Conservation (phyloP, 2,888 invertebrate species). For the Drosophila rellima region DNA sequence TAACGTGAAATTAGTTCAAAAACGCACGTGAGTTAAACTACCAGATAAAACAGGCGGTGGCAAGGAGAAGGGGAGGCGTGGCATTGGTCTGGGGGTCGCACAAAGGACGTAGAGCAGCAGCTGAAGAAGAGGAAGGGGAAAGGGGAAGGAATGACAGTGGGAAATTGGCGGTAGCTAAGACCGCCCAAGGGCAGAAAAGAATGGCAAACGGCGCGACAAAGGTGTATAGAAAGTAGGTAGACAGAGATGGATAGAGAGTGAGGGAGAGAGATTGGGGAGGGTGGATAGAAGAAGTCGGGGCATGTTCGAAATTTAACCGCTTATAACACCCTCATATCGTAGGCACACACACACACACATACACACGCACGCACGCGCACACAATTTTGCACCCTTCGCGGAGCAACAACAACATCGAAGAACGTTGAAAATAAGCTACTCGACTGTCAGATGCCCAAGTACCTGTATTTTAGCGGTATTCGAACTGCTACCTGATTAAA, state of each 20-base stretch:
- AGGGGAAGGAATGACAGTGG: constrained; percentile 30
- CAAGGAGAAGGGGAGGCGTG: constrained; percentile 26
- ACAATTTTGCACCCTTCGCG: constrained; percentile 48
- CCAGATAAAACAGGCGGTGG: not conserved
- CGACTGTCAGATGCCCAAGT: not conserved
- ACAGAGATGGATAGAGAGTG: not conserved
- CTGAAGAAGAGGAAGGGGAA: not conserved
- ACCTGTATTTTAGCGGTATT: too few species aligned
- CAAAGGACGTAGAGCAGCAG: constrained; percentile 66
- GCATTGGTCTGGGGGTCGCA: constrained; percentile 65
- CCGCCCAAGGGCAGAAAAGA: constrained; percentile 51
- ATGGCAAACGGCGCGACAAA: constrained; percentile 22
- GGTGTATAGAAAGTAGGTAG: constrained; percentile 14
- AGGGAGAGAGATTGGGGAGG: not conserved
- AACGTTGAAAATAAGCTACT: not conserved
- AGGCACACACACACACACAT: constrained; percentile 24
- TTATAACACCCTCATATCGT: constrained; percentile 71
- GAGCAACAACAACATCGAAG: not conserved
- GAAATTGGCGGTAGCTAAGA: constrained; percentile 60
- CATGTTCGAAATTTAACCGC: constrained; percentile 74
- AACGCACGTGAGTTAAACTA: constrained; percentile 47
- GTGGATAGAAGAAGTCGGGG: constrained; percentile 24
- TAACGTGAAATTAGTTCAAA: constrained; percentile 66
- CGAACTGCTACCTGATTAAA: too few species aligned
- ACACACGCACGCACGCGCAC: constrained; percentile 24